Base-by-base conservation (phyloP, 2,888 invertebrate species). In the Urechis unicinctus region DNA sequence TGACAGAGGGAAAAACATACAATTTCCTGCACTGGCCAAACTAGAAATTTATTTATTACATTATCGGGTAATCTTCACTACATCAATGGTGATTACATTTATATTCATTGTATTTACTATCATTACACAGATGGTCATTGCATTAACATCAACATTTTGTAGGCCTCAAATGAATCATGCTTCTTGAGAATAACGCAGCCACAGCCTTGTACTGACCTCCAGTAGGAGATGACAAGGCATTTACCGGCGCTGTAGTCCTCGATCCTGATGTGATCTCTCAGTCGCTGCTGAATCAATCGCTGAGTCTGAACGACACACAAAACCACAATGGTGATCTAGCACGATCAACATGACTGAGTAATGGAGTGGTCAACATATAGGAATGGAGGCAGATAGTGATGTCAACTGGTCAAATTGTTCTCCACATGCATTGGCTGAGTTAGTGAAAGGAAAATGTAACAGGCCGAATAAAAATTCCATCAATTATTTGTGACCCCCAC, bases 211-310 rank as follows among this genome's bases (percentile, higher is more conserved):
- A 26, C 53, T 21, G 29, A 58, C 87, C 91, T 88, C 95, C 95
- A 96, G 80, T 96, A 96, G 0, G 93, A 92, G n/a, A 96, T 85
- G 13, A 89, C 87, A 22, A 96, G 82, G 73, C 88, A 88, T 67
- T 87, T 88, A 22, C 95, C 95, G 0, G 91, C 88, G 29, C 86
- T 83, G 74, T 96, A 96, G 72, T 91, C 89, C 71, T 94, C 94
- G 36, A 79, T 69, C 30, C 68, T 58, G 25, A 78, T 67, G 57
- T 72, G 73, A 47, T 77, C 88, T 58, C 91, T 88, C 25, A 96
- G 81, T 5, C 95, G 84, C 70, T 94, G 93, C 45, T 89, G 84
- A 69, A 91, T 90, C 49, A 97, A 80, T 48, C 93, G 83, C 67
- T 92, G 80, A 0, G 92, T 91, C 81, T 95, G 31, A 17, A 30